Evolutionary conservation across 1,140 invertebrate species (phyloP), one percentile per base, ranked within the genome.

Genomic region (Harpegnathos saltator): DNA sequence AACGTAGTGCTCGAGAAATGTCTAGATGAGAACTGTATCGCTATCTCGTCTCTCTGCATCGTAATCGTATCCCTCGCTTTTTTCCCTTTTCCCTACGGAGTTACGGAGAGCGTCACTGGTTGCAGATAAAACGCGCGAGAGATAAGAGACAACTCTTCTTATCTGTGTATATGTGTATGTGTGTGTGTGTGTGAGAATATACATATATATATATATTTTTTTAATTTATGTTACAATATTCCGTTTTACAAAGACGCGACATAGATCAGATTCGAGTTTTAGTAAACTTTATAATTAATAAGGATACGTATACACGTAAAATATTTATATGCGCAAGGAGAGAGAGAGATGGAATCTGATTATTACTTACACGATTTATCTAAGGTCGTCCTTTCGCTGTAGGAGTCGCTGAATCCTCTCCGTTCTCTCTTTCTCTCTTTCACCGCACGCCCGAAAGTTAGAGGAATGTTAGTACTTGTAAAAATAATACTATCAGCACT

Each of bases 241-340:
- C 9, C 74, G 54, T 72, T 56, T 85, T 69, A 86, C 24, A 85
- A 85, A 85, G 50, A 62, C 62, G 17, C 50, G 56, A 85, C 78
- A 85, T 44, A 80, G 48, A 54, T 85, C 48, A 80, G 24, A 52
- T 52, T 85, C 59, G 54, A 73, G 12, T 62, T 44, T 44, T 22
- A 66, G 72, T 63, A 33, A 54, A 63, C 26, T 71, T 44, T n/a
- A 44, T 86, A 73, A 81, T 81, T 61, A 68, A 54, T 74, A 29
- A 44, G 69, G 33, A 44, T 44, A 44, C 7, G 1, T 44, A 22
- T 26, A 80, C 75, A 80, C 19, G 63, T 69, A 58, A 80, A 71
- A 80, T 66, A 71, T 59, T 50, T 50, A 33, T 72, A 59, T 29
- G 15, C 29, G 38, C 38, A 44, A 44, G 38, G 38, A 77, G 22